Percentiles rank a stretch among this genome's conserved stretches.
These are phyloP conservation scores for Sclerurus mexicanus DNA, from an alignment of 2,113 vertebrate species.

Conservation along the genomic window DNA sequence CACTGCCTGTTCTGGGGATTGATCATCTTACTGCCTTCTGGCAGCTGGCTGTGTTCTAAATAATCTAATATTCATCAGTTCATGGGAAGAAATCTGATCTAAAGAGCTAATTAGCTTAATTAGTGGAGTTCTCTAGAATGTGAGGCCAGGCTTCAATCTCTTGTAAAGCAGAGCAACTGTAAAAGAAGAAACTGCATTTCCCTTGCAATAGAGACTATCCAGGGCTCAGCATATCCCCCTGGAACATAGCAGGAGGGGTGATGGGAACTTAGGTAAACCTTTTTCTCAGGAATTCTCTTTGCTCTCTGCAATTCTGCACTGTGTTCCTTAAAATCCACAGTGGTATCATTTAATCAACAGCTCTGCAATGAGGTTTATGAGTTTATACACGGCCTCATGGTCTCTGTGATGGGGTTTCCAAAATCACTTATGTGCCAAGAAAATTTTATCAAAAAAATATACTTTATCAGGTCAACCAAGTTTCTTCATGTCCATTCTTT, in stretches of 20 bases:
- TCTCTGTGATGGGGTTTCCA: background rate
- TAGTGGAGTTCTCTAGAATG: background rate
- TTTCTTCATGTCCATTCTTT: background rate
- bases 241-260: background rate
- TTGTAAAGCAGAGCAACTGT: background rate
- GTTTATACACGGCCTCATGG: fast-evolving
- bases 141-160: background rate
- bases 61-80: background rate
- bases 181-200: background rate
- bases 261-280: background rate
- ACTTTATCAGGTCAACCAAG: background rate
- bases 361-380: background rate
- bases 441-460: background rate
- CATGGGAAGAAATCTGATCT: background rate
- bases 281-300: background rate
- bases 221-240: background rate
- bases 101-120: background rate
- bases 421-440: background rate
- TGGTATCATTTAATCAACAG: background rate
- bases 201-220: background rate
- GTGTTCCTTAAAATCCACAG: fast-evolving
- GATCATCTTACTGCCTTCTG: background rate
- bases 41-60: background rate
- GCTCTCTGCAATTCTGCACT: fast-evolving
- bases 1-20: background rate